Percentiles rank a stretch among this genome's conserved stretches.
Conservation (phyloP, 1,140 invertebrate species). For the Drosophila pseudoobscura region DNA sequence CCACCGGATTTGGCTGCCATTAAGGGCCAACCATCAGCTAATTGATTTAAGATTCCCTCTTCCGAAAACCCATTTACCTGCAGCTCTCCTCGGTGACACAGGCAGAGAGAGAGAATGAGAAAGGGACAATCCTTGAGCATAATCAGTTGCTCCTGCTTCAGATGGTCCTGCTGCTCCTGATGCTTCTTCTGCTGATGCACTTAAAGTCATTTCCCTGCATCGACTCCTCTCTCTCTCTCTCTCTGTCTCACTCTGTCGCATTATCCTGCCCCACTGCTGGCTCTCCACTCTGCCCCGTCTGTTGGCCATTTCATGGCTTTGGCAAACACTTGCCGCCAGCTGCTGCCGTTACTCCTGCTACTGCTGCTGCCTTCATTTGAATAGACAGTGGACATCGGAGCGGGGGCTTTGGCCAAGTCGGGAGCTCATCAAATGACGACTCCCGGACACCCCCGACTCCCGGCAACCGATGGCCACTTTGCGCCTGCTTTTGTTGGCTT, state of each 20-base stretch:
- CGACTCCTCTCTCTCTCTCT: too few species aligned
- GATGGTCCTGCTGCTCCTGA: conserved; percentile 3
- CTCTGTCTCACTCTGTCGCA: conserved; percentile 23
- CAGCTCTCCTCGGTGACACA: not conserved
- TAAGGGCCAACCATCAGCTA: conserved; percentile 50
- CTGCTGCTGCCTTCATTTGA: conserved; percentile 52
- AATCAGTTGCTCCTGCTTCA: conserved; percentile 55
- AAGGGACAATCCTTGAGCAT: conserved; percentile 60
- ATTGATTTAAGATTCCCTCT: conserved; percentile 57
- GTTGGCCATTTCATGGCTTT: conserved; percentile 64
- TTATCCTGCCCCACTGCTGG: conserved; percentile 10
- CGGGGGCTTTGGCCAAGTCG: conserved; percentile 12
- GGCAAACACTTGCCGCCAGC: conserved; percentile 71
- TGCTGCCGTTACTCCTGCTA: conserved; percentile 26
- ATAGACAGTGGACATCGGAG: conserved; percentile 5
- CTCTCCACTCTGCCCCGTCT: conserved; percentile 18
- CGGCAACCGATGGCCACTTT: conserved; percentile 57
- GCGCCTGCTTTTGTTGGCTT: conserved; percentile 43
- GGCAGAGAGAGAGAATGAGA: conserved; percentile 2
- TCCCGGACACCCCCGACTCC: conserved; percentile 12
- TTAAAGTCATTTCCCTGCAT: conserved; percentile 67
- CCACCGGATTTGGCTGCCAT: conserved; percentile 2
- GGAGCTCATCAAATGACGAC: conserved; percentile 67
- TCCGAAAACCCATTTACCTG: conserved; percentile 44
- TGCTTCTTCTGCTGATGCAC: conserved; percentile 57